Evolutionary conservation across 2,113 vertebrate species (phyloP).

Genomic region (Chelonoidis abingdonii): DNA sequence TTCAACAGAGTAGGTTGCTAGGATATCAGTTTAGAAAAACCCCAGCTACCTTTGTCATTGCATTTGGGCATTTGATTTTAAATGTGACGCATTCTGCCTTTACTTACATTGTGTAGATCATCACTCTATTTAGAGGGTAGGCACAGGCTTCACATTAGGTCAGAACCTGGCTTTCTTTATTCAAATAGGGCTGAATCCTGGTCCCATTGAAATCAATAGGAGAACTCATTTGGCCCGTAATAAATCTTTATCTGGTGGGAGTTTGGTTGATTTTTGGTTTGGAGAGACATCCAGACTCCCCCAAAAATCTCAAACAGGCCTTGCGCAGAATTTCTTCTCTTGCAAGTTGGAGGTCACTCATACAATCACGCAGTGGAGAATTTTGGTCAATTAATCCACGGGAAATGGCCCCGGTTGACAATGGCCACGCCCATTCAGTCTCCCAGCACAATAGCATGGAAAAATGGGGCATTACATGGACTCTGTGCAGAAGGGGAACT

Average conservation of each 20-base stretch:
- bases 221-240: background rate
- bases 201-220: background rate
- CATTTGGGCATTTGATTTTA: background rate
- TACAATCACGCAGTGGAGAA: background rate
- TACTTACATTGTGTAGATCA: background rate
- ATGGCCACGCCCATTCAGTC: background rate
- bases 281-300: background rate
- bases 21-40: background rate
- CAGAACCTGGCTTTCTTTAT: background rate
- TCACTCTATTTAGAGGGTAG: background rate
- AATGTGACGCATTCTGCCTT: background rate
- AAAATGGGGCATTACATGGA: accelerated
- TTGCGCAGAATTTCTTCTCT: background rate
- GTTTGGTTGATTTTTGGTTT: background rate
- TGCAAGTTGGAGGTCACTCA: background rate
- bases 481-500: background rate
- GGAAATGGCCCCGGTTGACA: background rate
- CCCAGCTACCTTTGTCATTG: background rate
- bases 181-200: background rate
- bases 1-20: background rate
- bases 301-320: background rate
- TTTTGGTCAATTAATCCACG: background rate
- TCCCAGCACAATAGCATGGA: background rate
- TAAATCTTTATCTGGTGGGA: background rate
- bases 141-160: background rate